phyloP scores from a whole-genome alignment of 2,797 vertebrate species.

The Myiotriccus ornatus region DNA sequence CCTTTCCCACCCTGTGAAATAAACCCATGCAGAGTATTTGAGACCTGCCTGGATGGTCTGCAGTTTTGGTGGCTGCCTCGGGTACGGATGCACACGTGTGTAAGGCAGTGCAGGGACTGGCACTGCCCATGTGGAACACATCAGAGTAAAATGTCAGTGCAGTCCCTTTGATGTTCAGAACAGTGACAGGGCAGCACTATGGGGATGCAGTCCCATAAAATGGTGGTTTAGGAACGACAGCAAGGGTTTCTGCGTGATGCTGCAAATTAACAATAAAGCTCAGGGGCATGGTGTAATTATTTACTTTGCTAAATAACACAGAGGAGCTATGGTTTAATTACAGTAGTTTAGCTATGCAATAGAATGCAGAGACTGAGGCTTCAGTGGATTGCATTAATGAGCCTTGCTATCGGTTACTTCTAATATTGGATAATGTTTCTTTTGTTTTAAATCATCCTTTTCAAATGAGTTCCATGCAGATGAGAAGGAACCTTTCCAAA shows the following conservation, averaged over 20 bases:
- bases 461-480: constrained; percentile 35
- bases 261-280: not conserved
- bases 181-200: not conserved
- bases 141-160: not conserved
- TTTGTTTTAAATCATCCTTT: constrained; percentile 68
- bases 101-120: not conserved
- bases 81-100: rapidly evolving
- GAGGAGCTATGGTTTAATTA: constrained; percentile 62
- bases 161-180: not conserved
- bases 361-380: constrained; percentile 54
- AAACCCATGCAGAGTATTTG: not conserved
- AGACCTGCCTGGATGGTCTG: not conserved
- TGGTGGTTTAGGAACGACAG: not conserved
- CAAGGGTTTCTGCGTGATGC: not conserved
- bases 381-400: constrained; percentile 45
- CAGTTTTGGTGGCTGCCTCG: not conserved
- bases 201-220: not conserved
- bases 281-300: constrained; percentile 50
- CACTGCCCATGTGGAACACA: not conserved
- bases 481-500: constrained; percentile 47
- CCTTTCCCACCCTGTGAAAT: not conserved
- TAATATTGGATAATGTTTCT: constrained; percentile 25
- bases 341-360: constrained; percentile 43
- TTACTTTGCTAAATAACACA: constrained; percentile 72
- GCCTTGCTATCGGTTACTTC: constrained; percentile 7